phyloP scores from a whole-genome alignment of 2,113 vertebrate genomes.

The Puntigrus tetrazona region DNA sequence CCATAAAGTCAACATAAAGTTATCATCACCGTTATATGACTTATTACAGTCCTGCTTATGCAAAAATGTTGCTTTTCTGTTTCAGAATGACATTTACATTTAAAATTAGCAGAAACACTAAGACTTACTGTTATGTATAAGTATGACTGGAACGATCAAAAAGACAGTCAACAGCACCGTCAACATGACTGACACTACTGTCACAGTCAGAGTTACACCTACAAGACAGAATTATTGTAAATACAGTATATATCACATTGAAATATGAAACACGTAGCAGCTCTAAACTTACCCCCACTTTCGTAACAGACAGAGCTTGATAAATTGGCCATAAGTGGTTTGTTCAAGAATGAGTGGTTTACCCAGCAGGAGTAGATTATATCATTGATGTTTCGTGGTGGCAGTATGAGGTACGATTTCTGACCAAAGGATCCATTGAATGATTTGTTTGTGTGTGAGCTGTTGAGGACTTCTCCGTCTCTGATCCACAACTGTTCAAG shows the following conservation, averaged over 20 bases:
- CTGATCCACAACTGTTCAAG: slow-evolving; percentile 50
- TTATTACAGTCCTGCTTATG: background rate
- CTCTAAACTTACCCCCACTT: background rate
- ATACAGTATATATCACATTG: background rate
- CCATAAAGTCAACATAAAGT: too few species aligned
- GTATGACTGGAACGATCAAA: background rate
- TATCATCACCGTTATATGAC: too few species aligned
- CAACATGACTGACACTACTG: background rate
- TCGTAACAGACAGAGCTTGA: slow-evolving; percentile 27
- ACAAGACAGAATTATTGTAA: background rate
- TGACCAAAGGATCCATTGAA: slow-evolving; percentile 33
- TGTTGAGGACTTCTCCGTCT: slow-evolving; percentile 44
- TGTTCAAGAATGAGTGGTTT: slow-evolving; percentile 53
- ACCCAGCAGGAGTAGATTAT: slow-evolving; percentile 54
- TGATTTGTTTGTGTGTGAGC: slow-evolving; percentile 7
- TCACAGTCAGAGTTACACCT: background rate
- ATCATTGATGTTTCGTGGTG: background rate
- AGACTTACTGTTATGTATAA: slow-evolving; percentile 2
- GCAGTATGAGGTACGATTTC: slow-evolving; percentile 37
- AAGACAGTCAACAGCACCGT: background rate
- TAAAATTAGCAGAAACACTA: background rate
- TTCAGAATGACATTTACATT: background rate
- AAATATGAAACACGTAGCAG: background rate
- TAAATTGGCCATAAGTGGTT: slow-evolving; percentile 30
- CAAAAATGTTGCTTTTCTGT: background rate